Evolutionary conservation across 2,113 vertebrate species (phyloP).

Genomic region (Pycnonotus jocosus): DNA sequence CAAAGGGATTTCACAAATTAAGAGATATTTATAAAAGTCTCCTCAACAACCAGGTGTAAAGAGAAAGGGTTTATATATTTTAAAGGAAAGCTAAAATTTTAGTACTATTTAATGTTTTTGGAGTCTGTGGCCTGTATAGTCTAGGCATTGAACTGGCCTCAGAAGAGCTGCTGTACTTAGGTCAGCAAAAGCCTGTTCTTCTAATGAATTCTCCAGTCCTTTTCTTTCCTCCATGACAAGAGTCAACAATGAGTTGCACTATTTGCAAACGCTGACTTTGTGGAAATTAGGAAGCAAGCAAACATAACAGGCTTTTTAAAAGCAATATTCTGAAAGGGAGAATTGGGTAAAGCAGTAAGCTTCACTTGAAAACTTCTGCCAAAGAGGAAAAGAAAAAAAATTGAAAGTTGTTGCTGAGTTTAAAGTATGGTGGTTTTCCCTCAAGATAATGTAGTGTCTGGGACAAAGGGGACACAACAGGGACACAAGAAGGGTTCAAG

Average conservation of each 20-base stretch:
- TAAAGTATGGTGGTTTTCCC: not conserved
- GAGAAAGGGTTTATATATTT: not conserved
- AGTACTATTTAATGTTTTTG: not conserved
- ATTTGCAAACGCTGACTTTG: not conserved
- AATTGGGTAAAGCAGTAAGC: not conserved
- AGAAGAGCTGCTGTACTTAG: not conserved
- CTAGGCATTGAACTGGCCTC: not conserved
- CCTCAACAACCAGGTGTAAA: not conserved
- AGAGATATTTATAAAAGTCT: not conserved
- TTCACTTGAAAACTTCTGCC: not conserved
- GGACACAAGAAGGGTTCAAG: not conserved
- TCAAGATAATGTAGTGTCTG: not conserved
- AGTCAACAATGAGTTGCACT: not conserved
- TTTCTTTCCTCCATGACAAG: not conserved
- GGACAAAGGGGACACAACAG: not conserved
- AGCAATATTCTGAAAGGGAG: not conserved
- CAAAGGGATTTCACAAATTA: not conserved
- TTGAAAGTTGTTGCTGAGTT: not conserved
- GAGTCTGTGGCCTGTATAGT: not conserved
- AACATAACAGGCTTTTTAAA: not conserved
- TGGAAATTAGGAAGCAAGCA: not conserved
- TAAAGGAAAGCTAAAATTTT: not conserved
- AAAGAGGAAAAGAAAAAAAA: not conserved
- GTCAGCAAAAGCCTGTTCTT: not conserved
- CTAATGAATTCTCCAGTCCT: not conserved